Evolutionary conservation across 2,113 vertebrate genomes (phyloP), one percentile per base, ranked within the genome.

Genomic region (Eclectus roratus): DNA sequence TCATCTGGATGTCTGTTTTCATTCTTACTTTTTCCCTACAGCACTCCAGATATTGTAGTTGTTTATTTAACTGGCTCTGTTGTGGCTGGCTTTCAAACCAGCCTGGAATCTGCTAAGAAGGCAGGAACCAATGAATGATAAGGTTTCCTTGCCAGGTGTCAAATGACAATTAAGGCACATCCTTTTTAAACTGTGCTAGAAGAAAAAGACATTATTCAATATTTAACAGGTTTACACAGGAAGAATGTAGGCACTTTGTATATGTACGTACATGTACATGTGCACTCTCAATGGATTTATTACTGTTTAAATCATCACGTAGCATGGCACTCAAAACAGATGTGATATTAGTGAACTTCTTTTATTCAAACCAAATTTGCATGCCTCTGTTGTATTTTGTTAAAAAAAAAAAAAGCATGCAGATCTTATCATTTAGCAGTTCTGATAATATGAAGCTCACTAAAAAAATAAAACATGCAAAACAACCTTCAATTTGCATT

Each of bases 141-240:
- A 47, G 11, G 43, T 83, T 93, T 96, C 76, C 79, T 88, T 90
- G 13, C 68, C 85, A 91, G 72, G 50, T 93, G 93, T 91, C 43
- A 88, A 60, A 83, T 83, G 55, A 84, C 85, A 86, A n/a, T 82
- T 91, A 80, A 80, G 9, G 29, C 28, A 94, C 68, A 90, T 94
- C 81, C 60, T 94, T 91, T 95, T 60, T 71, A 84, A 92, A 81
- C 24, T 33, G 13, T 41, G 20, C 43, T 76, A 61, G 47, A 79
- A 86, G 49, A 80, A 95, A 85, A 61, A 28, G 21, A 44, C 9
- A 20, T 84, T 92, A 74, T 56, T 87, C 39, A 56, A 37, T 88
- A 83, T 68, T 95, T 78, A 88, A 53, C 20, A 47, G 14, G 13
- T 72, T 93, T 80, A 61, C 58, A 82, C 41, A 50, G 68, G 63